Evolutionary conservation across 2,797 vertebrate genomes (phyloP).

Genomic region (Liasis olivaceus): DNA sequence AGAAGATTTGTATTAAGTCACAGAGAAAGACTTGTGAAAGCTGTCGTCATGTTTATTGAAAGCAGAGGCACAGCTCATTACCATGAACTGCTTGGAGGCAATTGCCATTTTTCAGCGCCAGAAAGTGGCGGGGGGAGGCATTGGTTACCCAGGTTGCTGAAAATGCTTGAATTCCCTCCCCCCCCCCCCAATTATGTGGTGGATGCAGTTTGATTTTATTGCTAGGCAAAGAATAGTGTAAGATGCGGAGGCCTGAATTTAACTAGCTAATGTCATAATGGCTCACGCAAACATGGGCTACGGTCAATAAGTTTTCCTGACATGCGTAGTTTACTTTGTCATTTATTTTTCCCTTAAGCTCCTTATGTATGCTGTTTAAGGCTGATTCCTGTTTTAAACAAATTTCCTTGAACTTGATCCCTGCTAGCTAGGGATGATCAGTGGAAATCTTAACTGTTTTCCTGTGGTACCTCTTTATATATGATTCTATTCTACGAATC

Average conservation of each 20-base stretch:
- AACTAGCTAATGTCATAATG: neutral
- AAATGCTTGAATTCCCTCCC: neutral
- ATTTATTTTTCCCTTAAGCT: neutral
- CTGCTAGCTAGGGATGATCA: neutral
- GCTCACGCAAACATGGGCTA: neutral
- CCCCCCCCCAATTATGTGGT: neutral
- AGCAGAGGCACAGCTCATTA: slow-evolving; percentile 3
- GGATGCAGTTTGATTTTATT: neutral
- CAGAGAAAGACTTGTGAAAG: slow-evolving; percentile 17
- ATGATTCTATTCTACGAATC: neutral
- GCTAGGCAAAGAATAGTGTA: neutral
- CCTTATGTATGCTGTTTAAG: neutral
- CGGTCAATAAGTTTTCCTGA: neutral
- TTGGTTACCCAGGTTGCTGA: neutral
- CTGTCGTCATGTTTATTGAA: slow-evolving; percentile 20
- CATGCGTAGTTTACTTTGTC: neutral
- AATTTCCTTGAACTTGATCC: neutral
- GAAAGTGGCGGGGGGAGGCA: neutral
- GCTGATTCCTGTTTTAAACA: neutral
- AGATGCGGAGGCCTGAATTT: neutral
- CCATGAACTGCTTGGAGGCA: neutral
- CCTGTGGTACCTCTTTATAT: neutral
- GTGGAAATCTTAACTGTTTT: neutral
- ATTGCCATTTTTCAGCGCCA: slow-evolving; percentile 14
- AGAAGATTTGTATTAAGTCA: slow-evolving; percentile 35